These are phyloP conservation scores for Linnaemya tessellans DNA, from an alignment of 2,888 invertebrate genomes.

Conservation along the genomic window DNA sequence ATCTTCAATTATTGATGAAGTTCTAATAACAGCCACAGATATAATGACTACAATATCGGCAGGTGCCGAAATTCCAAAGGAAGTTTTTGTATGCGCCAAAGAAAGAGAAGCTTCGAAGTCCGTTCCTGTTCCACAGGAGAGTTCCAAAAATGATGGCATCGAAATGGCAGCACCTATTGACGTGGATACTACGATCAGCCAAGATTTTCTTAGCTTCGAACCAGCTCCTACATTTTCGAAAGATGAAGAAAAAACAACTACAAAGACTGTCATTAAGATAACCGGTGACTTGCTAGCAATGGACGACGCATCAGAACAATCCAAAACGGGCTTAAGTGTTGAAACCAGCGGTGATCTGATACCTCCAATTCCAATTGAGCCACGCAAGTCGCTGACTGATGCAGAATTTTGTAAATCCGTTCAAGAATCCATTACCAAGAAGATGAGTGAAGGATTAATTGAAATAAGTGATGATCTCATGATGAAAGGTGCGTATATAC, in stretches of 20 bases:
- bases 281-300: constrained; percentile 62
- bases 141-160: constrained; percentile 76
- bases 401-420: constrained; percentile 83
- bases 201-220: constrained; percentile 76
- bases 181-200: constrained; percentile 74
- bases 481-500: constrained; percentile 75
- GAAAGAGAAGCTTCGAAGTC: too few relatives aligned
- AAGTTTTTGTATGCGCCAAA: background rate
- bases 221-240: constrained; percentile 23
- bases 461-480: constrained; percentile 80
- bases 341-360: constrained; percentile 64
- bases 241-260: constrained; percentile 36
- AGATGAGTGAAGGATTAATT: constrained; percentile 82
- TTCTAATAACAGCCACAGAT: constrained; percentile 59
- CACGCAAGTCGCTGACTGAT: constrained; percentile 81
- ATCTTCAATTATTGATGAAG: constrained; percentile 54
- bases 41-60: constrained; percentile 68
- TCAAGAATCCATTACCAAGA: constrained; percentile 81
- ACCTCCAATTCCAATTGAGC: constrained; percentile 76
- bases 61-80: constrained; percentile 42
- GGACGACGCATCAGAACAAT: constrained; percentile 45
- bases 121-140: background rate
- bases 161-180: constrained; percentile 78
- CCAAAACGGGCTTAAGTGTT: constrained; percentile 10
- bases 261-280: constrained; percentile 58